Percentiles rank a stretch among this genome's conserved stretches.
phyloP scores from a whole-genome alignment of 2,888 invertebrate species.

The Diplolepis rosae region DNA sequence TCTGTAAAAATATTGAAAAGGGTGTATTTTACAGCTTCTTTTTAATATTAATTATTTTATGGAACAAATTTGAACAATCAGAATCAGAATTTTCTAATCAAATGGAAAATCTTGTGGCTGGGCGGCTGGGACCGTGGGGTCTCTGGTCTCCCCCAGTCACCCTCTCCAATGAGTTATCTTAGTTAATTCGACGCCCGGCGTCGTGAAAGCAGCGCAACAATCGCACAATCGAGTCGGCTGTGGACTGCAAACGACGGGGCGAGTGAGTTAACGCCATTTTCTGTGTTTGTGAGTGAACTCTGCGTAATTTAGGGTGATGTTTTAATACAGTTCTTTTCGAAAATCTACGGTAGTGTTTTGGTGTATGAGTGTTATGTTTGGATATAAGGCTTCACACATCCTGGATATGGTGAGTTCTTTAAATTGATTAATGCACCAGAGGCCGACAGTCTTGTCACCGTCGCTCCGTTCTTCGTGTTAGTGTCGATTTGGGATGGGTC shows the following conservation, averaged over 20 bases:
- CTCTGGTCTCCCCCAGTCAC: not conserved
- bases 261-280: conserved; percentile 23
- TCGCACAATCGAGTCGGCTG: conserved; percentile 23
- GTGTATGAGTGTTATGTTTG: conserved; percentile 50
- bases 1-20: too few relatives aligned
- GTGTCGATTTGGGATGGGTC: conserved; percentile 50
- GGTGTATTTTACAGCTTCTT: too few relatives aligned
- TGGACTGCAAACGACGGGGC: conserved; percentile 3
- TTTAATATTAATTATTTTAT: too few relatives aligned
- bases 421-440: conserved; percentile 4
- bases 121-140: too few relatives aligned
- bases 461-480: conserved; percentile 37
- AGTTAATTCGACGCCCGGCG: not conserved
- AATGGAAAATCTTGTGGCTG: too few relatives aligned
- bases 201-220: conserved; percentile 16
- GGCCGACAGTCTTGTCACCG: conserved; percentile 40
- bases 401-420: conserved; percentile 52
- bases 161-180: not conserved
- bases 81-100: too few relatives aligned
- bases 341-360: conserved; percentile 10
- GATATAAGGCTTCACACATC: conserved; percentile 50
- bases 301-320: not conserved
- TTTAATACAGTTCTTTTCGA: not conserved
- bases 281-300: conserved; percentile 31
- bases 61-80: too few relatives aligned